Evolutionary conservation across 2,113 vertebrate species (phyloP), one percentile per base, ranked within the genome.

Genomic region (Hemiprocne comata): DNA sequence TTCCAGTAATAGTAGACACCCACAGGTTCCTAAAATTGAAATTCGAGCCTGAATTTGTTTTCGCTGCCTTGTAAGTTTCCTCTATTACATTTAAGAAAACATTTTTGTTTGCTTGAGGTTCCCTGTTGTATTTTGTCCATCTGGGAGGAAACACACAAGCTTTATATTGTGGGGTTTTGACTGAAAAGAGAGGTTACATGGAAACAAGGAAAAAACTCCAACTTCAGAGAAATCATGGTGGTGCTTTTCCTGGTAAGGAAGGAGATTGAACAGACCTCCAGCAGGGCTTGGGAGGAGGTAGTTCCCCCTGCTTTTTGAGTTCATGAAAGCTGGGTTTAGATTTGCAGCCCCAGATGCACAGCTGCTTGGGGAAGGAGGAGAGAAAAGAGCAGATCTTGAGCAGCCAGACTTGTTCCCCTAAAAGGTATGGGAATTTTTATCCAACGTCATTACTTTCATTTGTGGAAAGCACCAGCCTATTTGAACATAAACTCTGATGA

Each of bases 1-100:
- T 97, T 94, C 92, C 90, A 96, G 79, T 86, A 93, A 95, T 83
- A 95, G 93, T 42, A 90, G 70, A 94, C 93, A 93, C 92, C 93
- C 76, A 93, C 94, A 10, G 72, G 48, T 93, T 84, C 92, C 90
- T 72, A 93, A 95, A 96, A 96, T 88, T 86, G 93, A 90, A 93
- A 69, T 69, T 84, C 75, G 65, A 53, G 48, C 25, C 76, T 78
- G 44, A 84, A 42, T 90, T 92, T 95, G 83, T 11, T 58, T 71
- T 94, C 81, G 28, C 57, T 95, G 75, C 75, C 85, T 93, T 91
- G 64, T 66, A 81, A 86, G 57, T 80, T 94, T 80, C 72, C 72
- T 74, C 75, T 86, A 60, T 77, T 88, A 40, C 38, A n/a, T 90
- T 42, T 64, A 81, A 50, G 87, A 84, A 93, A 95, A 91, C 48